These are phyloP conservation scores for Xylota segnis DNA, from an alignment of 2,888 invertebrate species.

Conservation along the genomic window DNA sequence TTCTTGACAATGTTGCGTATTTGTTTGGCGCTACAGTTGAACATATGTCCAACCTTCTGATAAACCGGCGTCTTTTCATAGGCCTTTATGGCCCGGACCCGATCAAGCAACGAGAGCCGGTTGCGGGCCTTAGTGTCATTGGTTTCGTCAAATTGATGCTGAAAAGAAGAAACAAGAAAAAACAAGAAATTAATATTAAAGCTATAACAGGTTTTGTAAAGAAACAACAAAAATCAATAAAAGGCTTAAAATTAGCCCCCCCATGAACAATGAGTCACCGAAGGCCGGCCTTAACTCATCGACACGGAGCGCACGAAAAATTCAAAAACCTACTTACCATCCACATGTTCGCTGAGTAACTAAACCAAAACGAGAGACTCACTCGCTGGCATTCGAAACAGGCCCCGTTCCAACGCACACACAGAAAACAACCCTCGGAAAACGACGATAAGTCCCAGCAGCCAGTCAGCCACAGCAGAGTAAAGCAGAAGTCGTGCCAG, in stretches of 20 bases:
- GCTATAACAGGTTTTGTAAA: background rate
- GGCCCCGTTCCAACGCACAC: slow-evolving; percentile 70
- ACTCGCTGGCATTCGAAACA: slow-evolving; percentile 57
- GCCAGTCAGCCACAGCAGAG: slow-evolving; percentile 40
- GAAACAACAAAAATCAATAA: slow-evolving; percentile 46
- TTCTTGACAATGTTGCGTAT: slow-evolving; percentile 65
- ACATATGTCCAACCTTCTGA: slow-evolving; percentile 56
- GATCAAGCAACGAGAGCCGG: slow-evolving; percentile 52
- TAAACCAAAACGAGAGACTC: slow-evolving; percentile 66
- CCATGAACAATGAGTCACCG: slow-evolving; percentile 43
- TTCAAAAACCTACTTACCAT: slow-evolving; percentile 70
- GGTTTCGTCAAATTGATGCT: slow-evolving; percentile 66
- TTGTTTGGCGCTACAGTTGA: slow-evolving; percentile 70
- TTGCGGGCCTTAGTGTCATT: slow-evolving; percentile 63
- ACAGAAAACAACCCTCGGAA: slow-evolving; percentile 63
- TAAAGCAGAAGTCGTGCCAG: slow-evolving; percentile 24
- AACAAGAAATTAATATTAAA: background rate
- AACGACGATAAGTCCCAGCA: slow-evolving; percentile 59
- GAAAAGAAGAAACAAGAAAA: slow-evolving; percentile 13
- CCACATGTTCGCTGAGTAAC: slow-evolving; percentile 75
- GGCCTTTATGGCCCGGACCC: slow-evolving; percentile 57
- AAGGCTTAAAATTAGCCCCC: slow-evolving; percentile 31
- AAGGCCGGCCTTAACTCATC: slow-evolving; percentile 50
- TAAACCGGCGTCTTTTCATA: slow-evolving; percentile 63
- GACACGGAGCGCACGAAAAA: slow-evolving; percentile 49